Evolutionary conservation across 2,113 vertebrate species (phyloP), one percentile per base, ranked within the genome.

Genomic region (Chlorocebus sabaeus): DNA sequence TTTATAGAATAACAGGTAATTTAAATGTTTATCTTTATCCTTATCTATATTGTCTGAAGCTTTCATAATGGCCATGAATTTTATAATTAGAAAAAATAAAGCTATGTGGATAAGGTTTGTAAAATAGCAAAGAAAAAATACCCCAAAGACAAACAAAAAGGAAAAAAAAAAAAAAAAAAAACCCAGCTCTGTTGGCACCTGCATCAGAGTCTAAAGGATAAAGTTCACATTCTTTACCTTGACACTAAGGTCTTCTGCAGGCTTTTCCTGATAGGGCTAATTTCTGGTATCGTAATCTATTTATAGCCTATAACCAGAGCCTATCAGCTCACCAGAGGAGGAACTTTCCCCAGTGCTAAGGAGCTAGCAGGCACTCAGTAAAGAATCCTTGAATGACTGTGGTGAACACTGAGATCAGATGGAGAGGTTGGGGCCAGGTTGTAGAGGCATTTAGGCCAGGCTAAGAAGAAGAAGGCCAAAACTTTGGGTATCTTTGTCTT

Each of bases 1-100:
- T 16, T 79, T 52, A 52, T 50, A 89, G 85, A n/a, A 40, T 86
- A 94, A 83, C 6, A 92, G 64, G 61, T 78, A 17, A 68, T 90
- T 90, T 89, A 50, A 83, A 48, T 67, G 50, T 79, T 92, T 86
- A 59, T 80, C 43, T 87, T 79, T 89, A 95, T 75, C 93, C 23
- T 86, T 95, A 95, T 1, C 7, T 97, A 32, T n/a, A 68, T 40
- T 70, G 52, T 67, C 48, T 95, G 76, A 90, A 90, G 13, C 45
- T 93, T 87, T 84, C 86, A 73, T n/a, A 68, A 75, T 32, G 5
- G 50, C n/a, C 22, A 90, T 76, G 23, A 73, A 76, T 72, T 95
- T 95, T 96, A 86, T 92, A 78, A 61, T 82, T 86, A 40, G 78
- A 78, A 89, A 82, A 83, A 78, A 35, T 40, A 16, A 97, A 92